Conservation (phyloP, 2,113 vertebrate species). For the Trachemys scripta region DNA sequence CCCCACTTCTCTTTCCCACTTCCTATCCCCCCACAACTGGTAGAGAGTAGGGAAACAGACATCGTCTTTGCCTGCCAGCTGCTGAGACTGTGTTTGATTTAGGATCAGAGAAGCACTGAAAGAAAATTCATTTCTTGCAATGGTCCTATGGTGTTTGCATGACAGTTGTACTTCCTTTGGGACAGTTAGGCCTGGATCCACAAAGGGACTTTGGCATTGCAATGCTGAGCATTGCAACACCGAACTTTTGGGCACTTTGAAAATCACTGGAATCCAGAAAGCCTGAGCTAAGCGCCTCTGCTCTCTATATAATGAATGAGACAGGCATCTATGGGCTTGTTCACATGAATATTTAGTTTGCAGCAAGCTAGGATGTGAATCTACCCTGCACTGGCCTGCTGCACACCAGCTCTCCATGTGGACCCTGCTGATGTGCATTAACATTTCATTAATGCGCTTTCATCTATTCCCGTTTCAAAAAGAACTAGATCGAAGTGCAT, state of each 20-base stretch:
- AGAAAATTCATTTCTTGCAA: fast-evolving
- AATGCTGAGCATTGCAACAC: too few species aligned
- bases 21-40: fast-evolving
- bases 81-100: fast-evolving
- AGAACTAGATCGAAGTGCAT: background rate
- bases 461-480: background rate
- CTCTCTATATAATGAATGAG: background rate
- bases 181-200: background rate
- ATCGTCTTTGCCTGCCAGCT: fast-evolving
- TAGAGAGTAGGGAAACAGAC: background rate
- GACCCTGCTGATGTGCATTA: background rate
- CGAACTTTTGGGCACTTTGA: background rate
- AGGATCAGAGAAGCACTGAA: fast-evolving
- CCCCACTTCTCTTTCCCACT: fast-evolving
- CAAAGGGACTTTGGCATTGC: background rate
- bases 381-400: background rate
- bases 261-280: background rate
- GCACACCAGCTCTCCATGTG: background rate
- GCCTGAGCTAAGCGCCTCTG: background rate
- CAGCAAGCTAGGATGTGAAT: background rate
- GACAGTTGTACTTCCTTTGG: fast-evolving
- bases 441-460: background rate
- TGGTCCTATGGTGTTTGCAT: fast-evolving
- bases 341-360: background rate
- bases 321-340: background rate